Evolutionary conservation across 2,113 vertebrate species (phyloP), one percentile per base, ranked within the genome.

Genomic region (Vicugna pacos): DNA sequence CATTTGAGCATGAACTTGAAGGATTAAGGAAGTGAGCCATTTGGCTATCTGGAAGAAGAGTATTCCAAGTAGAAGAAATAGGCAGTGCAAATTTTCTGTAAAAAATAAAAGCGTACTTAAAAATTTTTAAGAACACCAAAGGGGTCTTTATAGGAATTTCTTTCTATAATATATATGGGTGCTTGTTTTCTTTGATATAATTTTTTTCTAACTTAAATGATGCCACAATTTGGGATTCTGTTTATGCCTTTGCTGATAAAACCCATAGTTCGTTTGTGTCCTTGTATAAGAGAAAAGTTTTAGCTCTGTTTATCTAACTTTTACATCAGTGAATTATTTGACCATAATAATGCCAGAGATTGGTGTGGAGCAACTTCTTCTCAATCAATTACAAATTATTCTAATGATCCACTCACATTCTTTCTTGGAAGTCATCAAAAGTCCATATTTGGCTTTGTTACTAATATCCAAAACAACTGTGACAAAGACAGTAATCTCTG

Each of bases 341-440:
- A 54, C n/a, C 24, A 42, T 79, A 73, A 56, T 91, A 64, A 81
- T 81, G 9, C 28, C 19, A 52, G 38, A 70, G 24, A 56, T 30
- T 84, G 16, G 11, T 35, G 0, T 65, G 46, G 46, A 17, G 17
- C 22, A 95, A 67, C 54, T 65, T 91, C 92, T 73, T 46, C 35
- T 88, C 24, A 28, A 32, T 16, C 28, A 9, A 20, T 69, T 81
- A 79, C 5, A 90, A 67, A 35, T 86, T 77, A 75, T 73, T 91
- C 7, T 50, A 35, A 58, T 79, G 69, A 42, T 58, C 22, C 20
- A 54, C 9, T 82, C 20, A n/a, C 48, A 38, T 67, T 89, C 9
- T 79, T 81, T 90, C 70, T 92, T 95, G 30, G 60, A 67, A 96
- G 76, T 87, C 65, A 30, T n/a, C 65, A 26, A 67, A 77, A 89